Percentiles rank a stretch among this genome's conserved stretches.
These are phyloP conservation scores for Hestina assimilis DNA, from an alignment of 1,140 invertebrate genomes.

Conservation along the genomic window DNA sequence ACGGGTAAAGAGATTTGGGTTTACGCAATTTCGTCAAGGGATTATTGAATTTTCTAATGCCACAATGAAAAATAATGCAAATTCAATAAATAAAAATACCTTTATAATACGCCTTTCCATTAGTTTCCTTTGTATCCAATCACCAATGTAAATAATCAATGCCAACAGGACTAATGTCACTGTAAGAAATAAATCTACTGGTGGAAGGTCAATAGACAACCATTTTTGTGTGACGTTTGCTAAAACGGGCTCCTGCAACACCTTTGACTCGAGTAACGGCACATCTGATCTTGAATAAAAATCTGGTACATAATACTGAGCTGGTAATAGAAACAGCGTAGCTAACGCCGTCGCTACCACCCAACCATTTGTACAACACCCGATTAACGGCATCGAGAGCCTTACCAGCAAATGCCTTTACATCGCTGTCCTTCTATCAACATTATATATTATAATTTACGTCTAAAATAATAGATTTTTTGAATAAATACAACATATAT, in stretches of 20 bases:
- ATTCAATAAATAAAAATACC: too few species aligned
- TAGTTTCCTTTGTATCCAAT: constrained; percentile 68
- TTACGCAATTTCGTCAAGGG: too few species aligned
- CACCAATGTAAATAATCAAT: constrained; percentile 48
- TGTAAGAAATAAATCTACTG: constrained; percentile 47
- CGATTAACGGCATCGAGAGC: constrained; percentile 46
- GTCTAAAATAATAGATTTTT: not conserved
- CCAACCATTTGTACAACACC: constrained; percentile 51
- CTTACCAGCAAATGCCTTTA: not conserved
- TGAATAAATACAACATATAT: not conserved
- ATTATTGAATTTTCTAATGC: too few species aligned
- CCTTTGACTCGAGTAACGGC: constrained; percentile 10
- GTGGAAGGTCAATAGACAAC: constrained; percentile 41
- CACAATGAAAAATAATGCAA: too few species aligned
- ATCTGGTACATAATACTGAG: constrained; percentile 57
- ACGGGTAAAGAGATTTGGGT: too few species aligned
- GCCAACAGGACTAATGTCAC: constrained; percentile 39
- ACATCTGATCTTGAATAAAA: constrained; percentile 18
- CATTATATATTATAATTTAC: not conserved
- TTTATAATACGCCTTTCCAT: constrained; percentile 62
- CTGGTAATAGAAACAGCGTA: constrained; percentile 51
- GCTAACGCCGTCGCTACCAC: constrained; percentile 48
- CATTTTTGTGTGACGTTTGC: constrained; percentile 16
- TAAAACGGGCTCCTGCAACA: not conserved
- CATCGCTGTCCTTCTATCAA: not conserved